Evolutionary conservation across 2,888 invertebrate species (phyloP), one percentile per base, ranked within the genome.

Genomic region (Andrena hattorfiana): DNA sequence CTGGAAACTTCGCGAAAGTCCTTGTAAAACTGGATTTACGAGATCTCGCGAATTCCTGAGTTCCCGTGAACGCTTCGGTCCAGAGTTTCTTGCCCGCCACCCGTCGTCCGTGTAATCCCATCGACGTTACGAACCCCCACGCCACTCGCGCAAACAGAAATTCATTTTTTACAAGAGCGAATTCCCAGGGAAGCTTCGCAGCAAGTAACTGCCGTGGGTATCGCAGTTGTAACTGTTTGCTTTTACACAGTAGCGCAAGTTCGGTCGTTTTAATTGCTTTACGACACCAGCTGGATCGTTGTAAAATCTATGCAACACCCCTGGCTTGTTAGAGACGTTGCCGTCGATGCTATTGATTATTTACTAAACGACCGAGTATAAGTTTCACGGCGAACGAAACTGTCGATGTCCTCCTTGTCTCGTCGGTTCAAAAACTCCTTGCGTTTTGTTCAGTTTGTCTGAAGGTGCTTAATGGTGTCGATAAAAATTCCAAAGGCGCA

Each of bases 21-120:
- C 73, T 71, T 63, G 70, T 79, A 56, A 66, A 81, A 62, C 51
- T 74, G 76, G 70, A 85, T 86, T 86, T 83, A 86, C 74, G 77
- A 74, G 81, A 51, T n/a, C 51, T 32, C 32, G 62, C 49, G 62
- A 70, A 81, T 82, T 80, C 42, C 74, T 13, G 42, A 32, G 68
- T 82, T 63, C 66, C 72, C 49, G 26, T 10, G 56, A 42, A 60
- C 73, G 10, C 49, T 62, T 26, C 8, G 8, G 16, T 16, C 48
- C 42, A 30, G 35, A 23, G 59, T 62, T 70, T 81, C 75, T 81
- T 81, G 54, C 51, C 7, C 42, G 26, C 10, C 8, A 23, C 20
- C 30, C 67, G 3, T 28, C 51, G 6, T 26, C n/a, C 10, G 7
- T 51, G 64, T 23, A 64, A 77, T 56, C 42, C 23, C 28, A 5